phyloP scores from a whole-genome alignment of 1,140 invertebrate species.

The Mizuhopecten yessoensis region DNA sequence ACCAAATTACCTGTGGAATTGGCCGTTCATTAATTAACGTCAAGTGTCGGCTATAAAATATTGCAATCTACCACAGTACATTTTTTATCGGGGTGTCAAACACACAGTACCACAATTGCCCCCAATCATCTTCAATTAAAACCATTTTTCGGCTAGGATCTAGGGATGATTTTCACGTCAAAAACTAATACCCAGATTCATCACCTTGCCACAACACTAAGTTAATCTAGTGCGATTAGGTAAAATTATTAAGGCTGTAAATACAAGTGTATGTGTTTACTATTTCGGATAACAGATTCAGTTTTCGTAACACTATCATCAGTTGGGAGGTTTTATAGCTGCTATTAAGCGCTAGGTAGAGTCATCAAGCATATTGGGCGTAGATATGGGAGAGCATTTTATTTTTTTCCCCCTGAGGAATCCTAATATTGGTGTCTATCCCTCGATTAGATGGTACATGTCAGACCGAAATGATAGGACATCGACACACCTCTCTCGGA shows the following conservation, averaged over 20 bases:
- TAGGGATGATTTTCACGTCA: not conserved
- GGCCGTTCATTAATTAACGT: slow-evolving; percentile 6
- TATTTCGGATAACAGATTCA: not conserved
- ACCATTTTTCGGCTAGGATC: not conserved
- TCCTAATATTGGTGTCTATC: not conserved
- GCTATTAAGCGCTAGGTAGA: not conserved
- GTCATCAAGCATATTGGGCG: not conserved
- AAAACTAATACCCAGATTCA: not conserved
- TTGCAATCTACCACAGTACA: not conserved
- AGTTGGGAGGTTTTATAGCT: slow-evolving; percentile 14
- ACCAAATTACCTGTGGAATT: not conserved
- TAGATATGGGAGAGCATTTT: not conserved
- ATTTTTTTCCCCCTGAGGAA: not conserved
- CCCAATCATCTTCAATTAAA: not conserved
- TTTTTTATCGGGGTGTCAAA: not conserved
- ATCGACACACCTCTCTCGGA: too few species aligned
- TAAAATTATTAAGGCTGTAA: not conserved
- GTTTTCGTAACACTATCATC: slow-evolving; percentile 34
- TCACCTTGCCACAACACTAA: not conserved
- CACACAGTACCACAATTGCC: too few species aligned
- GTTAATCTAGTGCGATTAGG: not conserved
- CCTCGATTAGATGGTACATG: not conserved
- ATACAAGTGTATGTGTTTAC: not conserved
- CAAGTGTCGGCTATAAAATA: not conserved
- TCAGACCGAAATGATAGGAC: not conserved